Percentiles rank a stretch among this genome's conserved stretches.
Conservation (phyloP, 2,797 vertebrate species). For the Dermochelys coriacea region DNA sequence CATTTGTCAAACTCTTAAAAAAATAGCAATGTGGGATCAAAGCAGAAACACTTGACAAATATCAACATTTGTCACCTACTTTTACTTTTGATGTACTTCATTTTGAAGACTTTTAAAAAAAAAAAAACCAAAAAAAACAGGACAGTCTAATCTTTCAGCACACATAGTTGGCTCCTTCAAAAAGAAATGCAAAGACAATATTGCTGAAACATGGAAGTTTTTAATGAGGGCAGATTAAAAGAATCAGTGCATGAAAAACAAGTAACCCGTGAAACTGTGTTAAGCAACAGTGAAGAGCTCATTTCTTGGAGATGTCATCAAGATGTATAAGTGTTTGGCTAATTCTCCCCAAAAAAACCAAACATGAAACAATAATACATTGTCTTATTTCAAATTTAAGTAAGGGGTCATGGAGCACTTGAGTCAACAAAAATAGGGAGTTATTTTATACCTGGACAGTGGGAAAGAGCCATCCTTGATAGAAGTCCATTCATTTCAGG, state of each 20-base stretch:
- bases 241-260: conserved; percentile 39
- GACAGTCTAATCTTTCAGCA: conserved; percentile 79
- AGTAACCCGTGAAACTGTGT: conserved; percentile 51
- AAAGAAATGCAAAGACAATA: conserved; percentile 68
- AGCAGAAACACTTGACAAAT: conserved; percentile 84
- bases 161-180: conserved; percentile 79
- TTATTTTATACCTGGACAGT: not conserved
- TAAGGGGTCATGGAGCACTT: not conserved
- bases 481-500: not conserved
- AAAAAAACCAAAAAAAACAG: conserved; percentile 68
- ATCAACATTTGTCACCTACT: conserved; percentile 87
- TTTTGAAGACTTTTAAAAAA: conserved; percentile 72
- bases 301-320: conserved; percentile 28
- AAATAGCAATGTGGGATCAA: conserved; percentile 85
- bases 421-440: conserved; percentile 12
- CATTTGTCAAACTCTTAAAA: conserved; percentile 86
- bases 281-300: conserved; percentile 1
- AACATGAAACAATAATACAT: conserved; percentile 49
- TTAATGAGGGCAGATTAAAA: conserved; percentile 67
- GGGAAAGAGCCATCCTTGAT: not conserved
- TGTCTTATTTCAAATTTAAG: conserved; percentile 6
- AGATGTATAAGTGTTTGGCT: conserved; percentile 37
- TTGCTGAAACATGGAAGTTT: conserved; percentile 61
- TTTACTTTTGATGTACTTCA: conserved; percentile 86
- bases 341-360: conserved; percentile 28